A percentile compares a stretch with the other conserved stretches of the same genome.
Conservation (phyloP, 2,888 invertebrate species). For the Plagiodera versicolora region DNA sequence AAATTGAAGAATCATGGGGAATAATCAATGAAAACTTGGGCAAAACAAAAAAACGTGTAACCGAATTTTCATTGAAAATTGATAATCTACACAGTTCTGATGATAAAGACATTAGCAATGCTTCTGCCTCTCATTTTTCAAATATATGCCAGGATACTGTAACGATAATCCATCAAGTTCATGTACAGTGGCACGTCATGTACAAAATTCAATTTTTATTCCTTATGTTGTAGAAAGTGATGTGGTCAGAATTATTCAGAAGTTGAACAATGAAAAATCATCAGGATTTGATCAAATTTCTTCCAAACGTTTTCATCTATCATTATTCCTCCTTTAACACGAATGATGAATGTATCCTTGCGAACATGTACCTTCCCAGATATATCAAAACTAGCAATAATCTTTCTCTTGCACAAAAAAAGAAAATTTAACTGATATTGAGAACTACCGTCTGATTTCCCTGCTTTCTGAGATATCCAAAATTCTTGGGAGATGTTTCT, state of each 20-base stretch:
- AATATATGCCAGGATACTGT: background rate
- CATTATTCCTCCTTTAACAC: constrained; percentile 1
- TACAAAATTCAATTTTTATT: constrained; percentile 1
- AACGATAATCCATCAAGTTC: background rate
- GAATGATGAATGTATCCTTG: background rate
- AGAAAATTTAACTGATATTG: constrained; percentile 3
- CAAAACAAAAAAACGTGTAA: background rate
- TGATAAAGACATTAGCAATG: background rate
- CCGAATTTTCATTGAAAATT: constrained; percentile 1
- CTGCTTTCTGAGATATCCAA: background rate
- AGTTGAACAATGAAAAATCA: background rate
- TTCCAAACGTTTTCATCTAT: background rate
- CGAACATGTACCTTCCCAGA: background rate
- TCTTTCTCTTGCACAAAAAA: constrained; percentile 6
- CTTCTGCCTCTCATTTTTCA: constrained; percentile 4
- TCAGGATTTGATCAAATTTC: constrained; percentile 2
- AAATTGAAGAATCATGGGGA: constrained; percentile 4
- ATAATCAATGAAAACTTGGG: constrained; percentile 10
- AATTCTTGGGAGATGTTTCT: background rate
- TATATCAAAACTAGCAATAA: background rate
- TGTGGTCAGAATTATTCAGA: background rate
- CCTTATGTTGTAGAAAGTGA: constrained; percentile 1
- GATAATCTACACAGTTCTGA: background rate
- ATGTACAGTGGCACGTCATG: background rate
- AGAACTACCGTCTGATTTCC: constrained; percentile 13